These are phyloP conservation scores for Sipha maydis DNA, from an alignment of 2,888 invertebrate species.

Conservation along the genomic window DNA sequence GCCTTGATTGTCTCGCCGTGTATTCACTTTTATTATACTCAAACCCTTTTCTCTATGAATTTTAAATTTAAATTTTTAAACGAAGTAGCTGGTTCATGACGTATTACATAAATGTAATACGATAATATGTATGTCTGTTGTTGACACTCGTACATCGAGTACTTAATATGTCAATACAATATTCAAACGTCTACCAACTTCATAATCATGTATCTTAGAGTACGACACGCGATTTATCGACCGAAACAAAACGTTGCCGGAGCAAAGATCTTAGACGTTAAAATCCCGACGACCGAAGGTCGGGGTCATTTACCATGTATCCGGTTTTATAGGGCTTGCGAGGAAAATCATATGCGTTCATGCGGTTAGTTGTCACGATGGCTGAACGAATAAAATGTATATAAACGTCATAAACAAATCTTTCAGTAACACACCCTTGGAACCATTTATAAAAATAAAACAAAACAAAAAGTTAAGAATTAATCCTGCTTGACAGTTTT, in stretches of 20 bases:
- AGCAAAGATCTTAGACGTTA: neutral
- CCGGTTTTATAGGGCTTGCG: slow-evolving; percentile 23
- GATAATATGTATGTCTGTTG: too few relatives aligned
- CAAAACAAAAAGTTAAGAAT: neutral
- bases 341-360: slow-evolving; percentile 39
- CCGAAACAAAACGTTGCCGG: slow-evolving; percentile 24
- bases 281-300: slow-evolving; percentile 42
- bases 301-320: slow-evolving; percentile 53
- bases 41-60: too few relatives aligned
- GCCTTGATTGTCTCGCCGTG: too few relatives aligned
- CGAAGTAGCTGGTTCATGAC: too few relatives aligned
- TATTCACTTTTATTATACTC: too few relatives aligned
- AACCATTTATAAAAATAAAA: neutral
- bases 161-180: neutral
- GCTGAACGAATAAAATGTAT: slow-evolving; percentile 20
- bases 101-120: too few relatives aligned
- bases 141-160: too few relatives aligned
- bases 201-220: neutral
- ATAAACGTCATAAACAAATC: slow-evolving; percentile 10
- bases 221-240: slow-evolving; percentile 34
- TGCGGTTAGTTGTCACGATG: slow-evolving; percentile 19
- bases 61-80: too few relatives aligned
- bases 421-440: slow-evolving; percentile 23
- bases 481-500: neutral
- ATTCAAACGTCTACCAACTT: neutral